Conservation (phyloP, 2,797 vertebrate species). For the Nannoperca obscura region DNA sequence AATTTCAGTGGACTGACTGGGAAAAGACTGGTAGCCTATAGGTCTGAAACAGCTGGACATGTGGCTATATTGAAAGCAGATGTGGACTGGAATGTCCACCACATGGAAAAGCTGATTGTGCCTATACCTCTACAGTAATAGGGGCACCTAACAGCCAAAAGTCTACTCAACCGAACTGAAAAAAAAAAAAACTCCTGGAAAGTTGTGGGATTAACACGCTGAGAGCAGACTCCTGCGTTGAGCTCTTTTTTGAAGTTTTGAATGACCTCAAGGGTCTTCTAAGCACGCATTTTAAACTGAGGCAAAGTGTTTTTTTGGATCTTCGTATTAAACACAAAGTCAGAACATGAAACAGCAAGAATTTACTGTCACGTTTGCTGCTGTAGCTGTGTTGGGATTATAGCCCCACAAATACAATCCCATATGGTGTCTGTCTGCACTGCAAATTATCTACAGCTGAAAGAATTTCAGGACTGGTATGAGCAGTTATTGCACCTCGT, state of each 20-base stretch:
- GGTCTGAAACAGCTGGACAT: conserved; percentile 78
- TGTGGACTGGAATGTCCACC: conserved; percentile 79
- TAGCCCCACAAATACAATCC: conserved; percentile 52
- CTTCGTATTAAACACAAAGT: conserved; percentile 23
- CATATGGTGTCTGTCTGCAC: conserved; percentile 68
- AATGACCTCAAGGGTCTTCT: conserved; percentile 30
- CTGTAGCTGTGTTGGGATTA: conserved; percentile 23
- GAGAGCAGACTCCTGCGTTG: conserved; percentile 38
- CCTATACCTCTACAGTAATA: conserved; percentile 74
- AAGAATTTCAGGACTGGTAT: conserved; percentile 52
- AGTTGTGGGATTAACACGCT: conserved; percentile 64
- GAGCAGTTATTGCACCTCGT: conserved; percentile 35
- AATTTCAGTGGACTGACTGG: conserved; percentile 45
- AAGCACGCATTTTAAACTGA: conserved; percentile 24
- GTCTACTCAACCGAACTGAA: conserved; percentile 56
- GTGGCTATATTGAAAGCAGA: conserved; percentile 80
- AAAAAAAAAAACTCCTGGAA: conserved; percentile 63
- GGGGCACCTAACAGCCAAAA: conserved; percentile 70
- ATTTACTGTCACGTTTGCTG: conserved; percentile 44
- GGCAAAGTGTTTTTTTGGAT: conserved; percentile 18
- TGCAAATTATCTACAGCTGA: conserved; percentile 55
- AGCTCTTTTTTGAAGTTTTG: conserved; percentile 34
- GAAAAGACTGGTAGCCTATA: conserved; percentile 69
- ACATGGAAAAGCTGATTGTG: conserved; percentile 84
- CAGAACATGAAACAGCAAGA: conserved; percentile 53